Evolutionary conservation across 2,797 vertebrate genomes (phyloP).

Genomic region (Danio choprae): DNA sequence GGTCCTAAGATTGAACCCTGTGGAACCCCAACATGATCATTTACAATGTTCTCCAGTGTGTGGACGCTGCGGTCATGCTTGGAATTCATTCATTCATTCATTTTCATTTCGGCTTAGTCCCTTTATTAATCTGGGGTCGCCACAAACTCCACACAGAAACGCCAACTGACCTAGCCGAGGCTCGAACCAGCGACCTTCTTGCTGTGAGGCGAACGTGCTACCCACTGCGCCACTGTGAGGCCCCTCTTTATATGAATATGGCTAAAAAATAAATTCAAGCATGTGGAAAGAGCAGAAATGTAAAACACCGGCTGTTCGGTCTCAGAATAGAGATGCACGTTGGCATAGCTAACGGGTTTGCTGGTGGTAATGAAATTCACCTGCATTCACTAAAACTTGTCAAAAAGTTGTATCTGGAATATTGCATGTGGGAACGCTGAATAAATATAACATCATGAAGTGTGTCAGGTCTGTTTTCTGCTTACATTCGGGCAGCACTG

Average conservation of each 20-base stretch:
- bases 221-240: no score
- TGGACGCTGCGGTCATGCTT: neutral
- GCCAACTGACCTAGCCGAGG: no score
- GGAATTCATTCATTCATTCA: no score
- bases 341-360: neutral
- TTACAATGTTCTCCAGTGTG: no score
- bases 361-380: neutral
- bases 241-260: no score
- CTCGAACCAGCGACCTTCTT: no score
- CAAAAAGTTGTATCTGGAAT: conserved; percentile 18
- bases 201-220: no score
- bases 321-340: conserved; percentile 9
- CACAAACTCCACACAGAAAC: no score
- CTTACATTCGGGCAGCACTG: conserved; percentile 4
- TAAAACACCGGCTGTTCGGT: neutral
- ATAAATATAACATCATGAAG: conserved; percentile 12
- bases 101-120: no score
- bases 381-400: conserved; percentile 25
- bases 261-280: neutral
- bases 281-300: neutral
- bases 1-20: no score
- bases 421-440: neutral
- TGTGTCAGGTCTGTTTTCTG: neutral
- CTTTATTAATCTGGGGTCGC: no score
- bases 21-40: no score